Conservation (phyloP, 2,888 invertebrate species). For the Thereva nobilitata region DNA sequence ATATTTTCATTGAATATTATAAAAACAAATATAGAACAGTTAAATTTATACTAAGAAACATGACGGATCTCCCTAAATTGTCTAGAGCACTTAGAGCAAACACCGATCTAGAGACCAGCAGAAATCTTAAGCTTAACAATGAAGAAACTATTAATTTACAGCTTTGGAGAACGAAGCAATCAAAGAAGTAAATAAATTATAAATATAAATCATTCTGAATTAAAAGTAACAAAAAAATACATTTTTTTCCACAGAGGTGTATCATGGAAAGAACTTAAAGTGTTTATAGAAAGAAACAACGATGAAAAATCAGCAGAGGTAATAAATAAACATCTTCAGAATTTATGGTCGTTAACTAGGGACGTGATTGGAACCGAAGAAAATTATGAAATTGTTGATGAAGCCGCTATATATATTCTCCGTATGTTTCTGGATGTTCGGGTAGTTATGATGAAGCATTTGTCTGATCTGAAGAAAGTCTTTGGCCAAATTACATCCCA, state of each 20-base stretch:
- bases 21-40: no score
- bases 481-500: conserved; percentile 65
- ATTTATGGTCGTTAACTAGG: conserved; percentile 55
- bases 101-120: conserved; percentile 60
- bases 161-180: conserved; percentile 39
- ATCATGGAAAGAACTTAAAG: conserved; percentile 61
- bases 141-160: conserved; percentile 41
- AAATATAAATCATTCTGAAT: neutral
- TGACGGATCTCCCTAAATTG: conserved; percentile 62
- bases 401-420: conserved; percentile 66
- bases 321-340: conserved; percentile 54
- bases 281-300: conserved; percentile 55
- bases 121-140: conserved; percentile 45
- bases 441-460: conserved; percentile 64
- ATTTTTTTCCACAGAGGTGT: conserved; percentile 55
- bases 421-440: conserved; percentile 65
- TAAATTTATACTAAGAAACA: conserved; percentile 15
- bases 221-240: neutral
- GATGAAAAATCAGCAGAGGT: conserved; percentile 51
- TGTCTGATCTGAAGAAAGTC: conserved; percentile 62
- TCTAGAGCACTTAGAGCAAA: conserved; percentile 69
- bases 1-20: no score
- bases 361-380: conserved; percentile 62
- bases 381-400: conserved; percentile 64
- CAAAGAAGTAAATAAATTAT: conserved; percentile 36